Percentiles rank a stretch among this genome's conserved stretches.
These are phyloP conservation scores for Idaea straminata DNA, from an alignment of 2,888 invertebrate species.

Conservation along the genomic window DNA sequence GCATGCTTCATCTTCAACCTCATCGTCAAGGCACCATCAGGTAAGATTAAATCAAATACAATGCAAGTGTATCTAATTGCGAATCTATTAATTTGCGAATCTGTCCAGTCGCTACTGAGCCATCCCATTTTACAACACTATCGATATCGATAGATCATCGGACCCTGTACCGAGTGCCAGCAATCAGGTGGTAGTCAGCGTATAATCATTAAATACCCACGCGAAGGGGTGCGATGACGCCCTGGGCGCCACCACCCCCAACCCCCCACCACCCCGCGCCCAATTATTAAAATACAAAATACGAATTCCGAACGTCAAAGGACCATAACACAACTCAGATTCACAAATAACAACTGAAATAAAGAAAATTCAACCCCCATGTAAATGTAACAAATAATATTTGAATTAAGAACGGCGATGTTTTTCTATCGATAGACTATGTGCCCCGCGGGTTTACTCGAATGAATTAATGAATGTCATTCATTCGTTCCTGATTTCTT, in stretches of 20 bases:
- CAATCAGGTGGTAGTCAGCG: conserved; percentile 80
- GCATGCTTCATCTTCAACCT: too few relatives aligned
- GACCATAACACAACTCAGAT: conserved; percentile 43
- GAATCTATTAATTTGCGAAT: too few relatives aligned
- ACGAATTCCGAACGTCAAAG: conserved; percentile 69
- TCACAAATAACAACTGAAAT: conserved; percentile 53
- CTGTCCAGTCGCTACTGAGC: too few relatives aligned
- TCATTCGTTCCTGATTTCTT: too few relatives aligned
- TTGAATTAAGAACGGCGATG: neutral
- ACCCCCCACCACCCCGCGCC: conserved; percentile 54
- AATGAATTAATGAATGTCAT: neutral
- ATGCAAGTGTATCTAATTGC: too few relatives aligned
- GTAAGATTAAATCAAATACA: too few relatives aligned
- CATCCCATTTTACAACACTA: neutral
- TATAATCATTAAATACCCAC: conserved; percentile 80
- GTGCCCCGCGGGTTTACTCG: neutral
- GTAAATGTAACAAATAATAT: neutral
- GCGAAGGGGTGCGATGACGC: conserved; percentile 72
- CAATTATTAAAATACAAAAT: conserved; percentile 81
- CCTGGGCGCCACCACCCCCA: conserved; percentile 66
- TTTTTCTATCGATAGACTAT: neutral
- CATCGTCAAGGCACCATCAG: too few relatives aligned
- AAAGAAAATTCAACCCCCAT: neutral
- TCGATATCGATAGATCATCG: conserved; percentile 55
- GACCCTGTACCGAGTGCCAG: conserved; percentile 60